phyloP scores from a whole-genome alignment of 2,113 vertebrate species.

The Macaca fascicularis region T2T-MFA8v1.1 NC_088388.1:78358501-78359000 shows the following conservation, averaged over 20 bases:
- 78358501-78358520: no score
- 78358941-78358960: not conserved
- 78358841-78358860: not conserved
- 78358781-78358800: slow-evolving; percentile 25
- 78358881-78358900: not conserved
- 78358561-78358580: not conserved
- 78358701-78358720: not conserved
- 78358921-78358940: not conserved
- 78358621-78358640: not conserved
- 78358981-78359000: not conserved
- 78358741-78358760: not conserved
- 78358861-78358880: not conserved
- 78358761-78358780: not conserved
- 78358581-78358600: not conserved
- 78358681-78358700: not conserved
- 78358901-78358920: not conserved
- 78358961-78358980: not conserved
- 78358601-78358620: not conserved
- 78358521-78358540: not conserved
- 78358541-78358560: not conserved
- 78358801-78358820: not conserved
- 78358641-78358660: not conserved
- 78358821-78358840: not conserved
- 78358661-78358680: not conserved
- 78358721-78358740: not conserved